A percentile compares a stretch with the other conserved stretches of the same genome.
Conservation (phyloP, 1,140 invertebrate species). For the Araneus ventricosus region DNA sequence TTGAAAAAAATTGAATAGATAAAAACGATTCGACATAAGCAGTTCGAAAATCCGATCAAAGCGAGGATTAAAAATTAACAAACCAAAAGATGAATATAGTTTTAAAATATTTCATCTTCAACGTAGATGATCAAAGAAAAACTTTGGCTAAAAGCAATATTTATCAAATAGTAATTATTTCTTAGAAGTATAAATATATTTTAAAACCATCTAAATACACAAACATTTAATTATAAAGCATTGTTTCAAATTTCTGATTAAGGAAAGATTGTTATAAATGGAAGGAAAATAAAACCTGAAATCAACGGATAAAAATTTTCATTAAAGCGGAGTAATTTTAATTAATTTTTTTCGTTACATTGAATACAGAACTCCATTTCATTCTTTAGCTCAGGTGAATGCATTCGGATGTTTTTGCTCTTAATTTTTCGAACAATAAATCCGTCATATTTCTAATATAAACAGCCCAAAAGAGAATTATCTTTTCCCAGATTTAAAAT, state of each 20-base stretch:
- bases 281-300: neutral
- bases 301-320: neutral
- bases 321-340: neutral
- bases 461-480: slow-evolving; percentile 35
- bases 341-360: slow-evolving; percentile 8
- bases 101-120: neutral
- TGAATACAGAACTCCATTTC: neutral
- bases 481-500: neutral
- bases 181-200: neutral
- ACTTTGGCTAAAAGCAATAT: neutral
- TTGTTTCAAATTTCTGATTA: neutral
- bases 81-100: neutral
- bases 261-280: neutral
- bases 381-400: neutral
- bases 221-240: neutral
- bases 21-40: neutral
- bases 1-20: neutral
- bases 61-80: neutral
- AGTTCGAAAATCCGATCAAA: neutral
- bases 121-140: neutral
- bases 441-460: slow-evolving; percentile 13
- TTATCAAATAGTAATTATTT: neutral
- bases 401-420: neutral
- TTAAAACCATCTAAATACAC: neutral
- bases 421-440: neutral